These are phyloP conservation scores for Xiphydria camelus DNA, from an alignment of 2,888 invertebrate genomes.

Conservation along the genomic window DNA sequence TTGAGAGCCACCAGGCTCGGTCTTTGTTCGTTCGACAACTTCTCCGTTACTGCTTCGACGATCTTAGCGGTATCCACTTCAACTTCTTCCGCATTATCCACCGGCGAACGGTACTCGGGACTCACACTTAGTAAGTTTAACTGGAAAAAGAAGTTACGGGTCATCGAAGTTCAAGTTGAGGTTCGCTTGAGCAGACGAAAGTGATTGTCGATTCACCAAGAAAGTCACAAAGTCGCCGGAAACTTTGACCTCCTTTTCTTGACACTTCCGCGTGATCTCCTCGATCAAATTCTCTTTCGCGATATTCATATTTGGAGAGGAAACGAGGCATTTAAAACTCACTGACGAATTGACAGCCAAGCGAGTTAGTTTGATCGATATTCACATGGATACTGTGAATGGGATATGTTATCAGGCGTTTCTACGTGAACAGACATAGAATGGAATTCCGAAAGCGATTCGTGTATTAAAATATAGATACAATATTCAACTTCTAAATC, in stretches of 20 bases:
- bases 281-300: conserved; percentile 32
- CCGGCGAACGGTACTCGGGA: conserved; percentile 30
- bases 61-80: conserved; percentile 26
- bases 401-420: not conserved
- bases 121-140: conserved; percentile 39
- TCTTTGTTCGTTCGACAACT: conserved; percentile 43
- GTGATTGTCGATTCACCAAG: conserved; percentile 30
- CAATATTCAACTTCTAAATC: no score
- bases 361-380: conserved; percentile 43
- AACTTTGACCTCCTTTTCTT: conserved; percentile 28
- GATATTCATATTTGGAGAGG: conserved; percentile 32
- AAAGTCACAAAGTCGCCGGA: conserved; percentile 44
- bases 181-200: not conserved
- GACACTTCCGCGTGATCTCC: conserved; percentile 37
- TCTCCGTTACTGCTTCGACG: conserved; percentile 34
- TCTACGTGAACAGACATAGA: no score
- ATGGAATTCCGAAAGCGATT: no score
- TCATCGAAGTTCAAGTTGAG: no score
- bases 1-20: conserved; percentile 63
- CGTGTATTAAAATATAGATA: no score
- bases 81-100: conserved; percentile 18
- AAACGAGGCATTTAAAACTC: not conserved
- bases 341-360: not conserved
- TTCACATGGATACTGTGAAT: not conserved
- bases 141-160: conserved; percentile 23